Evolutionary conservation across 2,113 vertebrate species (phyloP), one percentile per base, ranked within the genome.

Genomic region (Ceyx cyanopectus): DNA sequence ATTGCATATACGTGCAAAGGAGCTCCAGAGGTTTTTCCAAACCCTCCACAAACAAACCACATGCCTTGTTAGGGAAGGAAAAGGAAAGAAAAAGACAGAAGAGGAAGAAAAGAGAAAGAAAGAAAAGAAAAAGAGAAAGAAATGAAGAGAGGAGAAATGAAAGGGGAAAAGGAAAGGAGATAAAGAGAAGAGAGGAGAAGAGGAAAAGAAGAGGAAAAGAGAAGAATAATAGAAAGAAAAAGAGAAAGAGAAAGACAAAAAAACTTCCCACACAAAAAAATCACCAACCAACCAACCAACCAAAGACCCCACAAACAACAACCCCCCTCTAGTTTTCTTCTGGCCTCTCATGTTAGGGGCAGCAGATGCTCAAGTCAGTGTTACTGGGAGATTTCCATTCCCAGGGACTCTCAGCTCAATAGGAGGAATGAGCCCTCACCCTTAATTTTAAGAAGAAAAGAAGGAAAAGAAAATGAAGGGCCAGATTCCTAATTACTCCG

Each of bases 1-100:
- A 73, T 5, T 56, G 76, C 54, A 69, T 1, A 43, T 24, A 82
- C 63, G 74, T 10, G 84, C 70, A 69, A 48, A 82, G 86, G n/a
- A 94, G 62, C 70, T 85, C 63, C 63, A 50, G 72, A 95, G 84
- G 93, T 62, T 81, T 89, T 76, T 88, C 74, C 90, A 90, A 93
- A n/a, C 43, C 34, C 54, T 90, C 19, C 37, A 21, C 77, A 87
- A 94, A 87, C 88, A 61, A 93, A 87, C 30, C 30, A 78, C 45
- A 40, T 41, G 91, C 56, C 45, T 60, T 4, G 26, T 76, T 41
- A 45, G 62, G 67, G 78, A 90, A 78, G 40, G 11, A 66, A 87
- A 92, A 77, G 32, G 15, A 13, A 50, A 50, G 23, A 13, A 23
- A 23, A 12, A 23, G 37, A 37, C 9, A 37, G 37, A 37, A 37